phyloP scores from a whole-genome alignment of 2,113 vertebrate genomes.

The Callithrix jacchus region DNA sequence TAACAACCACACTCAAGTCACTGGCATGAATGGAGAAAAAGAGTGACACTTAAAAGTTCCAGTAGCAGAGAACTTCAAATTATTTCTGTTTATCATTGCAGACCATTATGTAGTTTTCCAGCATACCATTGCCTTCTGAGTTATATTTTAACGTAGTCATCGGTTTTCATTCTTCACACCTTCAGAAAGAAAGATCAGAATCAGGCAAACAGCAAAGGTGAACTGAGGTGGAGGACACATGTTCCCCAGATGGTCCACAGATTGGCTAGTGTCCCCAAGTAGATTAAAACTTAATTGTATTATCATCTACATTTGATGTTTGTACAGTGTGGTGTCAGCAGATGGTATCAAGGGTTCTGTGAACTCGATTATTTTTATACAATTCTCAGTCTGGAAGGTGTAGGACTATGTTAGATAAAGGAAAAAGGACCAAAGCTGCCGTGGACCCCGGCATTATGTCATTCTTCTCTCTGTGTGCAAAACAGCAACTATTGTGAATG shows the following conservation, averaged over 20 bases:
- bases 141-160: neutral
- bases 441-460: neutral
- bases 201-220: neutral
- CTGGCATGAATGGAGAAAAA: neutral
- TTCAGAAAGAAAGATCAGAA: neutral
- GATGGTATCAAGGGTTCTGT: slow-evolving; percentile 32
- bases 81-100: neutral
- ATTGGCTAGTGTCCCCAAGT: neutral
- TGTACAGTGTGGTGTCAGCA: slow-evolving; percentile 30
- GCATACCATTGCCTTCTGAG: neutral
- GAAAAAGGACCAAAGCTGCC: neutral
- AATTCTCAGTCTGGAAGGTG: neutral
- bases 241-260: neutral
- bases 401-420: neutral
- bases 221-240: neutral
- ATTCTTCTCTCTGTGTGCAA: neutral
- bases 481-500: neutral
- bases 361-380: slow-evolving; percentile 43
- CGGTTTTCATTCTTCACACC: neutral
- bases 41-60: neutral
- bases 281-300: slow-evolving; percentile 30
- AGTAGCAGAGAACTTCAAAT: neutral
- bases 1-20: neutral
- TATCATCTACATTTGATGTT: neutral
- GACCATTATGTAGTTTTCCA: neutral